Base-by-base conservation (phyloP, 2,888 invertebrate genomes). In the Cerastis rubricosa region DNA sequence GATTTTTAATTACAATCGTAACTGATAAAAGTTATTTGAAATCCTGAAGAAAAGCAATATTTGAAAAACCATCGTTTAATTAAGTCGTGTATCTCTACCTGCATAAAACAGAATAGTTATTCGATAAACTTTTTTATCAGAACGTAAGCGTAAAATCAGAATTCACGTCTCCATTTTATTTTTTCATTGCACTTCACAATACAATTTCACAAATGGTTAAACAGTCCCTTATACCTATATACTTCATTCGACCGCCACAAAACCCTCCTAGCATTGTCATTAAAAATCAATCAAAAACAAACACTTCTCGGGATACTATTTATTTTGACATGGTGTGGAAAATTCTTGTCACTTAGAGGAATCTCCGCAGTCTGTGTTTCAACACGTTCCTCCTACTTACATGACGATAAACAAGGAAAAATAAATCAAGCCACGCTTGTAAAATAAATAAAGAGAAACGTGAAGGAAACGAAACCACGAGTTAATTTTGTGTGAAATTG, bases 361-460 rank as follows among this genome's bases (percentile, higher is more conserved):
- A 78, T 74, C 74, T 74, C 70, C 54, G 14, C 65, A 49, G 14
- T 9, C 12, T 22, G 14, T 25, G 7, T 73, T 78, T 40, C 17
- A 51, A 73, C 83, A 73, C 73, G 74, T 78, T 71, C 57, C 59
- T 14, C 35, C 17, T 71, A 67, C 72, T 63, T 69, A 74, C 61
- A 68, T 40, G 43, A 29, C 54, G 84, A 83, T 49, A 68, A 74
- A 83, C 35, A 82, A 74, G 59, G 54, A 35, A 74, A 75, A 73
- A 59, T 45, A 83, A 54, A 71, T 64, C 59, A 47, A 17, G 25
- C 4, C 51, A 45, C 22, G 35, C 29, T 47, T 68, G 67, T 71
- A 80, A 68, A 74, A 63, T 71, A 80, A 68, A 74, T 47, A 80
- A 71, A 51, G 29, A n/a, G 22, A 35, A 63, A 54, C n/a, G 11